Evolutionary conservation across 2,888 invertebrate species (phyloP), one percentile per base, ranked within the genome.

Genomic region (Epinotia brunnichana): DNA sequence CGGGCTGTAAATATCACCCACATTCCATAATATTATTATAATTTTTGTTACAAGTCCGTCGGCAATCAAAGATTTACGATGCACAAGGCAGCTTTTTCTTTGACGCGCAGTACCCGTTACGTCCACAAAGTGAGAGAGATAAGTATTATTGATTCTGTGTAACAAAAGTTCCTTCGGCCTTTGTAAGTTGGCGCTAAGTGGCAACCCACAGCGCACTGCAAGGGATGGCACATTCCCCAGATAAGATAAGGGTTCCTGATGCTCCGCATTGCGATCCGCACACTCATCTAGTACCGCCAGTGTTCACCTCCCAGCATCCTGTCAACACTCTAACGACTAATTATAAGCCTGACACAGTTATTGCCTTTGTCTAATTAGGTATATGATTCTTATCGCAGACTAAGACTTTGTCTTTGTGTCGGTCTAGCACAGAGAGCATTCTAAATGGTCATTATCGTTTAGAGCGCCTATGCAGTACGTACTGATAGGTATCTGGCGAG

Each of bases 201-300:
- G 88, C 83, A 81, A 81, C 87, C 87, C 85, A 86, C 83, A 77
- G 84, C 75, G 83, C 82, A 81, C 79, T 79, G 80, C 81, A 82
- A 85, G 87, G 88, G 88, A 86, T 88, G 86, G 86, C 88, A 87
- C 91, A 92, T 92, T 92, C 92, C 85, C 79, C 63, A 91, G 90
- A 91, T 90, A 91, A 91, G 90, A 90, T 90, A 90, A 77, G 77
- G 74, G 74, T 77, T 75, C 76, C 80, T 79, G 77, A 71, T 48
- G 48, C 48, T n/a, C 76, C 80, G 85, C 90, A 91, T 91, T 88
- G 87, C 90, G 85, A 88, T 87, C 83, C 81, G 85, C 82, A 84
- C 83, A 88, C 84, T 91, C 92, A 92, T 82, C 84, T 79, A 71
- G 57, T 68, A 59, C 73, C 68, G 63, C 69, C 76, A 74, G 75